phyloP scores from a whole-genome alignment of 2,888 invertebrate genomes.

The Anarsia innoxiella region DNA sequence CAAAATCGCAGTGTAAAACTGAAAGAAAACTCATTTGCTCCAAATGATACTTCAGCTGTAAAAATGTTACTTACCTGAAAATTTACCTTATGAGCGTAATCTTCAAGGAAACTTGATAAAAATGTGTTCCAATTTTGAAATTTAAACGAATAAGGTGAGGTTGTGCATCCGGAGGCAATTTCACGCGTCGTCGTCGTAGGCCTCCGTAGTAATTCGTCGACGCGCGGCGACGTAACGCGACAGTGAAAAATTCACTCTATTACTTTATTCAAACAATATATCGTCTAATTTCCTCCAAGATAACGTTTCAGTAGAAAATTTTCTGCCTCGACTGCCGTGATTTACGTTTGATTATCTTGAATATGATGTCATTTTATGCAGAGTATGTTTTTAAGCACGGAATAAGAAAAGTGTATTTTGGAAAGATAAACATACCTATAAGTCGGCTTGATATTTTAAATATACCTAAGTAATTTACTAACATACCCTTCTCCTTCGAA shows the following conservation, averaged over 20 bases:
- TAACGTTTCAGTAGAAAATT: neutral
- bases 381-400: too few relatives aligned
- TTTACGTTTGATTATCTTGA: neutral
- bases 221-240: constrained; percentile 27
- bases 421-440: too few relatives aligned
- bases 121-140: constrained; percentile 17
- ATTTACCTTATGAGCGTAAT: too few relatives aligned
- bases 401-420: too few relatives aligned
- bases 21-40: too few relatives aligned
- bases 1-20: too few relatives aligned
- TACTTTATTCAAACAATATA: constrained; percentile 40
- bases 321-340: neutral
- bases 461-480: too few relatives aligned
- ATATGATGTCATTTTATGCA: too few relatives aligned
- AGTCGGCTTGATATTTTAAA: too few relatives aligned
- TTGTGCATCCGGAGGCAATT: constrained; percentile 45
- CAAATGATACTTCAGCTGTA: too few relatives aligned
- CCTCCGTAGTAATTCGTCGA: constrained; percentile 42
- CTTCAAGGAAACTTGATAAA: constrained; percentile 4
- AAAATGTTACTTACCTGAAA: too few relatives aligned
- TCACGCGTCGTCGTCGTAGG: constrained; percentile 60
- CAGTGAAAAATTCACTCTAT: constrained; percentile 43
- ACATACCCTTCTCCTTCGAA: too few relatives aligned
- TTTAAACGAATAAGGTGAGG: constrained; percentile 21
- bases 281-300: constrained; percentile 23